These are phyloP conservation scores for Syngnathus typhle DNA, from an alignment of 2,113 vertebrate species.

Conservation along the genomic window DNA sequence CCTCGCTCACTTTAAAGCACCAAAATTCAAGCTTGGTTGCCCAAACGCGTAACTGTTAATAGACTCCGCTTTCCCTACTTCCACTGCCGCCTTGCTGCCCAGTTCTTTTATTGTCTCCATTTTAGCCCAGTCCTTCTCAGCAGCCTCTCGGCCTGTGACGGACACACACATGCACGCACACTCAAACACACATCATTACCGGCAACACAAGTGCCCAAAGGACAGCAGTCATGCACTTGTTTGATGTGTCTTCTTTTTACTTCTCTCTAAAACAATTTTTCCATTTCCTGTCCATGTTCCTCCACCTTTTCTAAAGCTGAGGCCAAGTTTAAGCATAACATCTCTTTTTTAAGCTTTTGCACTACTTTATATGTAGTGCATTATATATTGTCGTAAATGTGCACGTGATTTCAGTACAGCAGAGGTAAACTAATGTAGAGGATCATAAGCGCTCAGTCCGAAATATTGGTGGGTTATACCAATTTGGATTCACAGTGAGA, in stretches of 20 bases:
- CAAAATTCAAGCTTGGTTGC: slow-evolving; percentile 37
- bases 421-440: too few species aligned
- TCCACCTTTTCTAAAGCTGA: background rate
- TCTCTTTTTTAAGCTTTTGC: background rate
- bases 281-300: background rate
- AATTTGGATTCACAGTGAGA: background rate
- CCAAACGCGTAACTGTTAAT: slow-evolving; percentile 32
- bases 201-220: slow-evolving; percentile 45
- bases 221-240: slow-evolving; percentile 52
- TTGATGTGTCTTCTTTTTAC: slow-evolving; percentile 41
- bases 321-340: background rate
- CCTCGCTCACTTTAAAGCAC: slow-evolving; percentile 32
- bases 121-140: slow-evolving; percentile 27
- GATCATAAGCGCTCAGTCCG: background rate
- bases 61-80: background rate
- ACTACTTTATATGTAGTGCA: background rate
- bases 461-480: background rate
- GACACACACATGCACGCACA: slow-evolving; percentile 11
- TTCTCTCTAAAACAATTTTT: slow-evolving; percentile 16
- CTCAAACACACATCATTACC: slow-evolving; percentile 35
- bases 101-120: slow-evolving; percentile 30
- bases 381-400: background rate
- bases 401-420: too few species aligned
- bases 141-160: slow-evolving; percentile 27
- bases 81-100: slow-evolving; percentile 16